Conservation (phyloP, 2,113 vertebrate genomes). For the Cygnus buccinator region DNA sequence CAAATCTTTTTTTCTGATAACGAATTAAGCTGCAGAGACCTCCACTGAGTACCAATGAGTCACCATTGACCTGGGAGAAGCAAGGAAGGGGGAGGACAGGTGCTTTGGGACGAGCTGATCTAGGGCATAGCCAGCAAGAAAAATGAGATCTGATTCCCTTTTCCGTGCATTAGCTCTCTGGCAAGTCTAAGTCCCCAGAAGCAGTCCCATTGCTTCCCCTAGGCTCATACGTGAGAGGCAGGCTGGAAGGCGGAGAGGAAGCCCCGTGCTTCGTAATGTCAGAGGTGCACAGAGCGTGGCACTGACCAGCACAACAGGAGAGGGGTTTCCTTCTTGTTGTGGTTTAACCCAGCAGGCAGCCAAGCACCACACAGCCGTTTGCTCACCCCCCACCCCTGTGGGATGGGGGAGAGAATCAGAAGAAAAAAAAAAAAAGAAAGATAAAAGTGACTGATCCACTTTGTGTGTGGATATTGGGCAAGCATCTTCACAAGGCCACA, state of each 20-base stretch:
- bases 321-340: background rate
- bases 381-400: no score
- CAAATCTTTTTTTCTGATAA: background rate
- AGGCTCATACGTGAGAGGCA: background rate
- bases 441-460: background rate
- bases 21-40: background rate
- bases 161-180: background rate
- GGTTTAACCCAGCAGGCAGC: no score
- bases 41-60: background rate
- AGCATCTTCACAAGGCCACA: background rate
- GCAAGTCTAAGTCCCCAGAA: background rate
- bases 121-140: background rate
- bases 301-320: background rate
- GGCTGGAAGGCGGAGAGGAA: background rate
- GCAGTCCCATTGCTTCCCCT: background rate
- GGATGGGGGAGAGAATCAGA: no score
- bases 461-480: background rate
- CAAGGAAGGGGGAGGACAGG: background rate
- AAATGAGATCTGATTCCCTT: background rate
- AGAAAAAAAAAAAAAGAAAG: no score
- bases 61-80: background rate
- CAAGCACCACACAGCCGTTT: no score
- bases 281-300: accelerated
- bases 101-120: background rate
- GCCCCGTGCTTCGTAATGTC: background rate